phyloP scores from a whole-genome alignment of 1,140 invertebrate species.

The Brachionus asplanchnoidis region DNA sequence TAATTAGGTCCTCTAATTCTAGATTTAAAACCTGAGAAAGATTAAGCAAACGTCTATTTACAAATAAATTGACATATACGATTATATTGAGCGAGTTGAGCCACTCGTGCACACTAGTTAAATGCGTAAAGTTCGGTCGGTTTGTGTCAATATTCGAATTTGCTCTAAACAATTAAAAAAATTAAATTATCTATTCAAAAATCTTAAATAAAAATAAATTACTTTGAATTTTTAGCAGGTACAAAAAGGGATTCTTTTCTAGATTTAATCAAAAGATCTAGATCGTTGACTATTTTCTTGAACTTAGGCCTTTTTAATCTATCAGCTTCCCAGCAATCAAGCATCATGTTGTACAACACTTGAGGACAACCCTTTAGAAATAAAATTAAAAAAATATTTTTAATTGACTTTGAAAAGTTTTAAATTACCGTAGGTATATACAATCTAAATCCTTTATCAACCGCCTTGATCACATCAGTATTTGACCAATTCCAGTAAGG shows the following conservation, averaged over 20 bases:
- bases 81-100: constrained; percentile 4
- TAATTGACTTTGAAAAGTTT: neutral
- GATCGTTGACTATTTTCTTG: constrained; percentile 65
- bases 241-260: constrained; percentile 28
- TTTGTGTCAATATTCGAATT: constrained; percentile 32
- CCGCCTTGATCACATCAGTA: constrained; percentile 97
- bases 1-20: constrained; percentile 15
- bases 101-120: constrained; percentile 39
- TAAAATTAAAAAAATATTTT: neutral
- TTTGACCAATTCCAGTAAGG: constrained; percentile 99
- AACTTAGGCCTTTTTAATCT: constrained; percentile 90
- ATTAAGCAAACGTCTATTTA: constrained; percentile 7
- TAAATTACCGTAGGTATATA: constrained; percentile 80
- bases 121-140: constrained; percentile 35
- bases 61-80: neutral
- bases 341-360: constrained; percentile 92
- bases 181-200: neutral
- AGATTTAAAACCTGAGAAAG: constrained; percentile 32
- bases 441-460: constrained; percentile 87
- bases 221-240: constrained; percentile 84
- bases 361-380: constrained; percentile 54
- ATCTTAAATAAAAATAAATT: constrained; percentile 50
- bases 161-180: neutral
- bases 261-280: constrained; percentile 18
- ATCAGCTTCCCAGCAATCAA: constrained; percentile 98